Base-by-base conservation (phyloP, 1,140 invertebrate genomes). In the Trichonephila clavipes region DNA sequence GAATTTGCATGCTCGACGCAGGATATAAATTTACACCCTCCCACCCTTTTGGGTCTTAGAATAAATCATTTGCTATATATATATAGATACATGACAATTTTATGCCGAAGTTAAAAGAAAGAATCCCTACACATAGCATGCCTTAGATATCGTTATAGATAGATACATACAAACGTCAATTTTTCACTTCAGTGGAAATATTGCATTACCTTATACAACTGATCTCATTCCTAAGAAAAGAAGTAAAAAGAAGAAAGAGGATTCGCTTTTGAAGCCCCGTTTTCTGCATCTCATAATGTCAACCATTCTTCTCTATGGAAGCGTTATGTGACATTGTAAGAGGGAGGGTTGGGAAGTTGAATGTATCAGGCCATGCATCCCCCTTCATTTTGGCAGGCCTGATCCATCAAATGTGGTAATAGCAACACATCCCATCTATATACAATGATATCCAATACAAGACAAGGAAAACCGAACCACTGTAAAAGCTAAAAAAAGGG, bases 341-440 rank as follows among this genome's bases (percentile, higher is more conserved):
- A 12, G 64, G 88, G 58, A n/a, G 72, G 24, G 66, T 10, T 44
- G 51, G 88, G 69, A 69, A 77, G 66, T 90, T 83, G 81, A 92
- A 92, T 92, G 85, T 92, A 61, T 92, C 59, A 85, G n/a, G 28
- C 28, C 59, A 34, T 16, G 72, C 28, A 16, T 40, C 34, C 90
- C 44, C 24, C 90, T 51, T 40, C 81, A 19, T 40, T 83, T 62
- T 64, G 77, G 82, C 59, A 64, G 90, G 51, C n/a, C 88, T 90
- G 90, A 92, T 92, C 90, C 90, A 92, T 92, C 90, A 92, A 92
- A 92, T 51, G 90, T 92, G 59, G 90, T 92, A 92, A 92, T 92
- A 66, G 82, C 90, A 92, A 83, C 90, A 92, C 51, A 59, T 44
- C 81, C 88, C 82, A 85, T 85, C 90, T 92, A 92, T 92, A 92